Percentiles rank a stretch among this genome's conserved stretches.
phyloP scores from a whole-genome alignment of 2,888 invertebrate species.

The Malthinus seriepunctatus region DNA sequence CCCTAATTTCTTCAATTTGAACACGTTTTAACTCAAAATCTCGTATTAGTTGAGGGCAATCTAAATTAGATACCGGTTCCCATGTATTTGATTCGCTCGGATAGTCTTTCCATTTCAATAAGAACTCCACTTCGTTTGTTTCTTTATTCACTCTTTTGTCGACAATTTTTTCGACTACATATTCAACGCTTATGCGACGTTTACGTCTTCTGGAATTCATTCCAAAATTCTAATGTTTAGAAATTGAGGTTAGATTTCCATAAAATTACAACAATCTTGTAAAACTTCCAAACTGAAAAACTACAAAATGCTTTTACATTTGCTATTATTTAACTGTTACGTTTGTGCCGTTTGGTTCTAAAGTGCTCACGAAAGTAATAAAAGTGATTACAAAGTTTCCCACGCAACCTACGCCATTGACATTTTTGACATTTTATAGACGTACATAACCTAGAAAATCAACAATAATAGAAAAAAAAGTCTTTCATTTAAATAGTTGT shows the following conservation, averaged over 20 bases:
- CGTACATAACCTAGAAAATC: neutral
- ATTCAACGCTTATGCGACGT: conserved; percentile 57
- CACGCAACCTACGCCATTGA: too few relatives aligned
- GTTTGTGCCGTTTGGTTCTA: too few relatives aligned
- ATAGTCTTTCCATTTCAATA: conserved; percentile 76
- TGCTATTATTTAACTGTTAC: too few relatives aligned
- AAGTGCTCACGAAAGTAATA: too few relatives aligned
- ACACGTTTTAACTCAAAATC: conserved; percentile 82
- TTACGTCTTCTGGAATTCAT: neutral
- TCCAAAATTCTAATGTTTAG: neutral
- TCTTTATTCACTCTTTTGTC: conserved; percentile 69
- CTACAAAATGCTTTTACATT: too few relatives aligned
- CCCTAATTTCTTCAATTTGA: conserved; percentile 50
- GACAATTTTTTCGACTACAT: conserved; percentile 87
- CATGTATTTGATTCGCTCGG: conserved; percentile 90
- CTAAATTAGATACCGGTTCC: conserved; percentile 88
- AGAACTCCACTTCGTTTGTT: conserved; percentile 63
- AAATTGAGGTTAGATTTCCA: neutral
- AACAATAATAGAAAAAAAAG: too few relatives aligned
- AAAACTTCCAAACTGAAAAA: too few relatives aligned
- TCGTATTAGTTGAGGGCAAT: conserved; percentile 85
- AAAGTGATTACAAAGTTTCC: too few relatives aligned
- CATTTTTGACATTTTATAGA: too few relatives aligned
- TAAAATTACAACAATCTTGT: too few relatives aligned
- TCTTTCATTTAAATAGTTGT: neutral